A percentile compares a stretch with the other conserved stretches of the same genome.
Evolutionary conservation across 1,140 invertebrate genomes (phyloP).

Genomic region (Bombyx mandarina): DNA sequence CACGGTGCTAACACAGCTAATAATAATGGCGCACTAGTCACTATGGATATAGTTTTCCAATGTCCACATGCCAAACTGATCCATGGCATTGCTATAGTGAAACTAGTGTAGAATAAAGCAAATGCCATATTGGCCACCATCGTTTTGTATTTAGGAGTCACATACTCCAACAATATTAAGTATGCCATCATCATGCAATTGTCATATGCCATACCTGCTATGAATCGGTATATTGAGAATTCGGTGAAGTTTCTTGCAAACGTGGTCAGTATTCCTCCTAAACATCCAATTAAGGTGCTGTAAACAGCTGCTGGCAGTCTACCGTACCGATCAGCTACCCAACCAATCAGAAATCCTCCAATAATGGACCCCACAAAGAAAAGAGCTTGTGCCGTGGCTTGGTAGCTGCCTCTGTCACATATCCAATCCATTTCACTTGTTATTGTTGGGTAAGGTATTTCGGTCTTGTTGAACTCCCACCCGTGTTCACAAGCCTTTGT

Average conservation of each 20-base stretch:
- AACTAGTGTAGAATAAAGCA: constrained; percentile 75
- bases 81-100: constrained; percentile 73
- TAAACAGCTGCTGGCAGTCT: constrained; percentile 76
- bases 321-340: constrained; percentile 76
- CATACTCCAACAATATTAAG: constrained; percentile 75
- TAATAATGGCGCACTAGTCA: constrained; percentile 63
- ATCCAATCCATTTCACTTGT: constrained; percentile 74
- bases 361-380: constrained; percentile 78
- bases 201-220: constrained; percentile 81
- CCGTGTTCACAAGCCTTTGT: constrained; percentile 69
- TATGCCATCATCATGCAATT: constrained; percentile 83
- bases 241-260: constrained; percentile 73
- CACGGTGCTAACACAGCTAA: constrained; percentile 61
- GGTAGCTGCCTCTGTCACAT: constrained; percentile 75
- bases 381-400: constrained; percentile 76
- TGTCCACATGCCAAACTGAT: constrained; percentile 78
- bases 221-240: constrained; percentile 74
- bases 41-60: constrained; percentile 78
- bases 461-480: constrained; percentile 73
- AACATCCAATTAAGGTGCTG: constrained; percentile 74
- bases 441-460: constrained; percentile 60
- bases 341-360: constrained; percentile 79
- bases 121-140: constrained; percentile 75
- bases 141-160: constrained; percentile 74
- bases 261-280: constrained; percentile 75